These are phyloP conservation scores for Scotopteryx bipunctaria DNA, from an alignment of 2,888 invertebrate species.

Conservation along the genomic window DNA sequence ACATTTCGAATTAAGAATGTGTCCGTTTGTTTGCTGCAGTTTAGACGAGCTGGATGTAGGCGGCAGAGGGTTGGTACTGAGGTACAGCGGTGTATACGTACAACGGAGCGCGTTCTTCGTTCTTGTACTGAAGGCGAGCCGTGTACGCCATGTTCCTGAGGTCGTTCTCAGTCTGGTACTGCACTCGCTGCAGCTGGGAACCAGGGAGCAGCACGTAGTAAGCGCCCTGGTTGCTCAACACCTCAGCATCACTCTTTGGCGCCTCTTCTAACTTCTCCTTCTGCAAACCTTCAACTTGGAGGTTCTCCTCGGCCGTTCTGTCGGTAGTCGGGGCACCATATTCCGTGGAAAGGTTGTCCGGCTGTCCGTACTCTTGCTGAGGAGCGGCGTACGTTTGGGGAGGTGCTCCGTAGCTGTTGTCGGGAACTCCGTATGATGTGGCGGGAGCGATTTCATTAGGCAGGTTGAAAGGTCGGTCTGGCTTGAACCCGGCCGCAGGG, in stretches of 20 bases:
- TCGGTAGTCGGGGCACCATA: slow-evolving; percentile 44
- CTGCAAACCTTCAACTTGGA: slow-evolving; percentile 43
- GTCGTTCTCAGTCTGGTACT: slow-evolving; percentile 81
- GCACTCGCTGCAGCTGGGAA: slow-evolving; percentile 85
- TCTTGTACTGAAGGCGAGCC: slow-evolving; percentile 85
- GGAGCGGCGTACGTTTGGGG: slow-evolving; percentile 58
- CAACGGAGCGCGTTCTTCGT: slow-evolving; percentile 85
- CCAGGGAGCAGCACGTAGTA: slow-evolving; percentile 86
- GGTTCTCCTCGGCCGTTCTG: slow-evolving; percentile 31
- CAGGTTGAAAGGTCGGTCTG: slow-evolving; percentile 63
- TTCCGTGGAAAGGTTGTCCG: slow-evolving; percentile 36
- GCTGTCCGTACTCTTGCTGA: slow-evolving; percentile 54
- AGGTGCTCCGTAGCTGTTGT: slow-evolving; percentile 71
- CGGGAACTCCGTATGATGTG: slow-evolving; percentile 68
- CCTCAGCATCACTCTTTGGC: slow-evolving; percentile 59
- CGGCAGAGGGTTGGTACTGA: slow-evolving; percentile 55
- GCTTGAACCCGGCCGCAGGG: slow-evolving; percentile 67
- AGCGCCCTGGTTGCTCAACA: slow-evolving; percentile 75
- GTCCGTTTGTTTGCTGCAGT: background rate
- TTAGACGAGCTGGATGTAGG: slow-evolving; percentile 47
- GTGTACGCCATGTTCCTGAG: slow-evolving; percentile 85
- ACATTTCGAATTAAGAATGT: background rate
- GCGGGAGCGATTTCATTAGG: slow-evolving; percentile 61
- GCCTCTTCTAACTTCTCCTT: slow-evolving; percentile 56
- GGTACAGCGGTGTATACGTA: slow-evolving; percentile 82